phyloP scores from a whole-genome alignment of 2,888 invertebrate genomes.

The Balanococcus diminutus region DNA sequence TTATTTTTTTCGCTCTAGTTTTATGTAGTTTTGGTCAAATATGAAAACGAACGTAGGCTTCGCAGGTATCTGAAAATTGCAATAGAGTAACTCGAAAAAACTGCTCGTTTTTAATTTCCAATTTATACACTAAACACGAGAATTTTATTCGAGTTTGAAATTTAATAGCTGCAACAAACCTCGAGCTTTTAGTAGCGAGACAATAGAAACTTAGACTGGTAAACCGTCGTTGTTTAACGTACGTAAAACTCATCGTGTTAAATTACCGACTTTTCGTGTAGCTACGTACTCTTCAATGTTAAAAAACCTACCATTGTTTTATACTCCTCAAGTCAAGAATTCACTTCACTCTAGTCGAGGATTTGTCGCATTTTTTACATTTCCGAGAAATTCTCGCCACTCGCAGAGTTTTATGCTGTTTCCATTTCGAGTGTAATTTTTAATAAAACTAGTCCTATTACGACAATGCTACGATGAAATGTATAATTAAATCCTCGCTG shows the following conservation, averaged over 20 bases:
- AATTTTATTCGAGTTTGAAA: constrained; percentile 8
- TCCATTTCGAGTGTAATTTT: not conserved
- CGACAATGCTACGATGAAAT: not conserved
- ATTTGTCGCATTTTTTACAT: constrained; percentile 2
- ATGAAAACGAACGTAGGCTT: not conserved
- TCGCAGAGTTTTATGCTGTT: not conserved
- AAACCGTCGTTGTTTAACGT: not conserved
- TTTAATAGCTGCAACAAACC: constrained; percentile 13
- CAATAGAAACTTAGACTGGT: not conserved
- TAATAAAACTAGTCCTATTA: not conserved
- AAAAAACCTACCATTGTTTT: not conserved
- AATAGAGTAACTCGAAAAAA: not conserved
- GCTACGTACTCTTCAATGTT: not conserved
- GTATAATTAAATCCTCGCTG: not conserved
- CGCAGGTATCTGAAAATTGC: not conserved
- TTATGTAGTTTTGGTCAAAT: not conserved
- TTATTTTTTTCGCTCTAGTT: not conserved
- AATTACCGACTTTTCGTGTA: not conserved
- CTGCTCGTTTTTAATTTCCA: not conserved
- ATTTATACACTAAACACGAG: not conserved
- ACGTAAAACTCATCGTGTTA: constrained; percentile 10
- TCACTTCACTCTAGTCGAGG: not conserved
- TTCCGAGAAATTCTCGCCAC: not conserved
- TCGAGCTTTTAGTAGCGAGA: not conserved
- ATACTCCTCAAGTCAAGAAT: not conserved